Evolutionary conservation across 2,797 vertebrate species (phyloP), one percentile per base, ranked within the genome.

Genomic region (Geotrypetes seraphini): DNA sequence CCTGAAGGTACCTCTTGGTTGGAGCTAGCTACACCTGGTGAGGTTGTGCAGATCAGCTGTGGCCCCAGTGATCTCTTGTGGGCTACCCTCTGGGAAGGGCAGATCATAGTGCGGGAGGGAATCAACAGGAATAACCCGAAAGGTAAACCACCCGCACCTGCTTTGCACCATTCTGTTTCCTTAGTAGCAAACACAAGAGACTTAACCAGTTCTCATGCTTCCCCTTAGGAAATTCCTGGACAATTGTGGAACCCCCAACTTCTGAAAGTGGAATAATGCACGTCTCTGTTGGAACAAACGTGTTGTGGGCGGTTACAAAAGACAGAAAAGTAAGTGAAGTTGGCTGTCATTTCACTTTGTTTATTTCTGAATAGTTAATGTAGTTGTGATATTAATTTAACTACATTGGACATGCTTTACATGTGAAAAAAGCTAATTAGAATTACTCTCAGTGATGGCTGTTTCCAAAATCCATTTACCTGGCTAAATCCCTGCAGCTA

Each of bases 21-120:
- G 31, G 80, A 90, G 33, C 50, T 97, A 22, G 18, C 60, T 8
- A 75, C 85, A 17, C 93, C 92, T 0, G 89, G 85, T 17, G 94
- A 99, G 60, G 94, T 85, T 16, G 84, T 92, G n/a, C 96, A 99
- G 82, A 87, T 99, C 65, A 96, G 91, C 71, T 95, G 91, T 38
- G 93, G 96, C 5, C 88, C 92, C 0, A 82, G 81, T 22, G 92
- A 97, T 39, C 84, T 99, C 36, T 65, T 98, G 4, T 99, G 96
- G 95, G 96, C 82, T 2, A 90, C 90, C 13, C 83, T 96, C 25
- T 99, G 93, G 94, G 95, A 99, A 61, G 96, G 96, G 3, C 89
- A 96, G 52, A 81, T 93, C 21, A 77, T 97, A 25, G 92, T 96
- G 48, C 86, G 96, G 39, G 88, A 95, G 68, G 92, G 95, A 31